Percentiles rank a stretch among this genome's conserved stretches.
phyloP scores from a whole-genome alignment of 2,888 invertebrate species.

The Phrixothrix hirtus region DNA sequence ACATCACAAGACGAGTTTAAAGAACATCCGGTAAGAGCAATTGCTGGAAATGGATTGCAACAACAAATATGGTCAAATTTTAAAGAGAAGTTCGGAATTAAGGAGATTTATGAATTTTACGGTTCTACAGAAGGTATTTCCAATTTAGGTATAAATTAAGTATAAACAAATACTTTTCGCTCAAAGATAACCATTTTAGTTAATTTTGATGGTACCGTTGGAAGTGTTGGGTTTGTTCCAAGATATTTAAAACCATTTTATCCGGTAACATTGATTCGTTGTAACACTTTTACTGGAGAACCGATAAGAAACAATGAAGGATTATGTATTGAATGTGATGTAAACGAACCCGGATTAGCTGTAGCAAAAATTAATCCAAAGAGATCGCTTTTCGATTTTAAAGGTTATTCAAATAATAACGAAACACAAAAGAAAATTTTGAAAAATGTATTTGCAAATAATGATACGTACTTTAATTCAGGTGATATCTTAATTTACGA shows the following conservation, averaged over 20 bases:
- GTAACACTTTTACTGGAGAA: slow-evolving; percentile 71
- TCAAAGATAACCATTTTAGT: slow-evolving; percentile 63
- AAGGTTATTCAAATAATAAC: slow-evolving; percentile 69
- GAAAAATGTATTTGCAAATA: slow-evolving; percentile 72
- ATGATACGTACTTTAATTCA: slow-evolving; percentile 89
- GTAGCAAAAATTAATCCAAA: slow-evolving; percentile 70
- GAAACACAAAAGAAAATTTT: slow-evolving; percentile 75
- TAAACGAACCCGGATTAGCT: slow-evolving; percentile 84
- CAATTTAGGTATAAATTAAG: slow-evolving; percentile 49
- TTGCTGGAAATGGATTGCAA: slow-evolving; percentile 93
- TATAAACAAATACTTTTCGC: neutral
- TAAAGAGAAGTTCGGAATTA: slow-evolving; percentile 67
- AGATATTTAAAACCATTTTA: slow-evolving; percentile 60
- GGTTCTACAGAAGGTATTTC: slow-evolving; percentile 98
- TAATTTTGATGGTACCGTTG: slow-evolving; percentile 85
- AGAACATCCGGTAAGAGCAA: slow-evolving; percentile 73
- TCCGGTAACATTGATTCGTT: slow-evolving; percentile 69
- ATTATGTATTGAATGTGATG: slow-evolving; percentile 77
- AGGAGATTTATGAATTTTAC: slow-evolving; percentile 84
- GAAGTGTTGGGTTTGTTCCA: slow-evolving; percentile 91
- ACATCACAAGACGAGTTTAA: slow-evolving; percentile 66
- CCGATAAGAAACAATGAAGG: slow-evolving; percentile 71
- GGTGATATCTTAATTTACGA: slow-evolving; percentile 90
- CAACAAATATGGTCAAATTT: slow-evolving; percentile 93
- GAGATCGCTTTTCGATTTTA: slow-evolving; percentile 62